phyloP scores from a whole-genome alignment of 2,797 vertebrate genomes.

The Pantherophis alleghaniensis region DNA sequence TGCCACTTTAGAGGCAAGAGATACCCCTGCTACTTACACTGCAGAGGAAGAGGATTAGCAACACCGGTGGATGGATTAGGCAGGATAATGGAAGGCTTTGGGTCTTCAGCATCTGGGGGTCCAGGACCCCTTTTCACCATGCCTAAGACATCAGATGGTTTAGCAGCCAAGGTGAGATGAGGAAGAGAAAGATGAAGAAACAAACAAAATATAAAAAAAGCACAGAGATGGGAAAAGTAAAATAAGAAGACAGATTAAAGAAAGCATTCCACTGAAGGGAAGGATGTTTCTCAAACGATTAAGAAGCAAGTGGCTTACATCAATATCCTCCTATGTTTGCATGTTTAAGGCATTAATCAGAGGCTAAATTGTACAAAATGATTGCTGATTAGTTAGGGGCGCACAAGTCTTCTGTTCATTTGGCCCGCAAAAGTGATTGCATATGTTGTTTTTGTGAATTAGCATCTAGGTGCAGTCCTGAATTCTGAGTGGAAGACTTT shows the following conservation, averaged over 20 bases:
- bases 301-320: background rate
- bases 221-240: background rate
- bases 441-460: background rate
- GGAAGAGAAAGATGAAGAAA: slow-evolving; percentile 22
- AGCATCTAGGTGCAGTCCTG: background rate
- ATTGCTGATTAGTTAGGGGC: background rate
- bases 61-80: slow-evolving; percentile 65
- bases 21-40: slow-evolving; percentile 74
- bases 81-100: slow-evolving; percentile 58
- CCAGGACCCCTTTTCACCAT: slow-evolving; percentile 74
- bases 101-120: slow-evolving; percentile 66
- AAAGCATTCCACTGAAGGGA: background rate
- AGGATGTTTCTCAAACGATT: background rate
- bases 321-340: background rate
- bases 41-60: slow-evolving; percentile 69
- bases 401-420: background rate
- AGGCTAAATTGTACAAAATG: background rate
- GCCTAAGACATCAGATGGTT: slow-evolving; percentile 81
- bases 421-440: too few species aligned
- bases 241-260: background rate
- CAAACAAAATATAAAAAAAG: background rate
- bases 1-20: background rate
- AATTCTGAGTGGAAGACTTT: background rate
- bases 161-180: slow-evolving; percentile 70
- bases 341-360: background rate